Percentiles rank a stretch among this genome's conserved stretches.
These are phyloP conservation scores for Hucho hucho DNA, from an alignment of 2,113 vertebrate species.

Conservation along the genomic window DNA sequence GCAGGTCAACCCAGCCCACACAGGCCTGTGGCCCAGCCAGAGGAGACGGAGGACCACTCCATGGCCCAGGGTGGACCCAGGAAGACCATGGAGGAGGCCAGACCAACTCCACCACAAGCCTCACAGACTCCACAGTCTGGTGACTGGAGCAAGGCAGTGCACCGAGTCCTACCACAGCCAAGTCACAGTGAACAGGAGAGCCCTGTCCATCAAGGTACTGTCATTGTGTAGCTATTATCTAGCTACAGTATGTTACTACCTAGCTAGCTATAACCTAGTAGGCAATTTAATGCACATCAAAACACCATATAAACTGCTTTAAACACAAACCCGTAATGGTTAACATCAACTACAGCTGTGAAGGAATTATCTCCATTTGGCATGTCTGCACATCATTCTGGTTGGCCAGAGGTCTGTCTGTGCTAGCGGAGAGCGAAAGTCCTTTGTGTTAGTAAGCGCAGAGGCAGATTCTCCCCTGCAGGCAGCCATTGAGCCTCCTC, in stretches of 20 bases:
- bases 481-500: conserved; percentile 43
- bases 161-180: conserved; percentile 63
- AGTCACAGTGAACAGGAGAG: conserved; percentile 56
- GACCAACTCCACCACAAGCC: not conserved
- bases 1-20: conserved; percentile 49
- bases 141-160: conserved; percentile 44
- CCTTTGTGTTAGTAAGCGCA: not conserved
- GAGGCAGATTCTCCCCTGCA: conserved; percentile 54
- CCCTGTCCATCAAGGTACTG: conserved; percentile 69
- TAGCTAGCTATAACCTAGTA: not conserved
- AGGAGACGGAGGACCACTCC: conserved; percentile 35
- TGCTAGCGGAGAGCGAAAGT: too few relatives aligned
- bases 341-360: not conserved
- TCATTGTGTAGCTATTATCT: not conserved
- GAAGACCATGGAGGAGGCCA: conserved; percentile 56
- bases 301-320: too few relatives aligned
- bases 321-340: too few relatives aligned
- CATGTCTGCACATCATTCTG: not conserved
- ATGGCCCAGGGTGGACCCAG: conserved; percentile 55
- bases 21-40: conserved; percentile 33
- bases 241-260: not conserved
- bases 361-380: not conserved
- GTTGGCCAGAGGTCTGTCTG: not conserved
- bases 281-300: not conserved
- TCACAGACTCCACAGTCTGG: conserved; percentile 27